Conservation (phyloP, 2,113 vertebrate genomes). For the Scopus umbretta region DNA sequence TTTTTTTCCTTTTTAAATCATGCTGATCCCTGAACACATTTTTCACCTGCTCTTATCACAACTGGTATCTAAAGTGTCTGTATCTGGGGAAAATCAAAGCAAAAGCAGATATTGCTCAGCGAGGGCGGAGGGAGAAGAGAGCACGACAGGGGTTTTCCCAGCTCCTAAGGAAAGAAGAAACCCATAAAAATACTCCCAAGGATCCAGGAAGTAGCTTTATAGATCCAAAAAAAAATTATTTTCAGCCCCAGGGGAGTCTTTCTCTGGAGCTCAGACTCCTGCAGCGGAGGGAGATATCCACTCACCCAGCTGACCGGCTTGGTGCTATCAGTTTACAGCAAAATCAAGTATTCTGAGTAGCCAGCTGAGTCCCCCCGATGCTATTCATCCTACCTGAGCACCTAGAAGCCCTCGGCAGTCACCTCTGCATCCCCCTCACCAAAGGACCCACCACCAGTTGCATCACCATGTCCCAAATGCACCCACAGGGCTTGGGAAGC, state of each 20-base stretch:
- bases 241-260: not conserved
- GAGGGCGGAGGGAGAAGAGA: not conserved
- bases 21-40: not conserved
- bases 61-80: not conserved
- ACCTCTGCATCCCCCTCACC: fast-evolving
- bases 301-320: fast-evolving
- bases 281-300: not conserved
- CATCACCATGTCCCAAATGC: not conserved
- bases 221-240: not conserved
- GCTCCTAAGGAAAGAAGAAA: not conserved
- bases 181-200: not conserved
- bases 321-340: not conserved
- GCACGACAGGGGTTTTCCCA: not conserved
- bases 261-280: not conserved
- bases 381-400: not conserved
- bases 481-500: fast-evolving
- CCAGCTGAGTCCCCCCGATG: not conserved
- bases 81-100: not conserved
- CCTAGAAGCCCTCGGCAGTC: not conserved
- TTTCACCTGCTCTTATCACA: not conserved
- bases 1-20: not conserved
- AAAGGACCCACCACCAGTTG: not conserved
- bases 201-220: not conserved
- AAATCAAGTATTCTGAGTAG: not conserved
- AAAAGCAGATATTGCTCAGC: not conserved